These are phyloP conservation scores for Epistrophella euchroma DNA, from an alignment of 2,888 invertebrate genomes.

Conservation along the genomic window DNA sequence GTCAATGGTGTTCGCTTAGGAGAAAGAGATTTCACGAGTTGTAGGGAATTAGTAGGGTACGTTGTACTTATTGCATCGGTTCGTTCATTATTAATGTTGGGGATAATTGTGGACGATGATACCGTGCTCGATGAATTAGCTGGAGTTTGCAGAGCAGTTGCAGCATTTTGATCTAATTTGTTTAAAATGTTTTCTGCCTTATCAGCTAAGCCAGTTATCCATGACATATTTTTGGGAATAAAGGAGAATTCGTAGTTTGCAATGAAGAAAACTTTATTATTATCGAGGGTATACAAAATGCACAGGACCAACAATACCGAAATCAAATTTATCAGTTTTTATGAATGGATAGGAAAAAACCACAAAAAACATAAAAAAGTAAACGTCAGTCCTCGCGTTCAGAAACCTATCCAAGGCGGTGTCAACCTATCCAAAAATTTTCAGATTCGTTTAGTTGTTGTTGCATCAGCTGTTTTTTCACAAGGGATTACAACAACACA, in stretches of 20 bases:
- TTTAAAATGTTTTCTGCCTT: slow-evolving; percentile 91
- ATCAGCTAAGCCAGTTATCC: slow-evolving; percentile 90
- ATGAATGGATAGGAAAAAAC: background rate
- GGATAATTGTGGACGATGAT: background rate
- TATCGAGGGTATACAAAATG: too few species aligned
- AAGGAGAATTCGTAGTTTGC: background rate
- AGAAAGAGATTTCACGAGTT: slow-evolving; percentile 78
- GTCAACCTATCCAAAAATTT: too few species aligned
- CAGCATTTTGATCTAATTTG: slow-evolving; percentile 90
- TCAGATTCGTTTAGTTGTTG: too few species aligned
- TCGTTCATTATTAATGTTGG: slow-evolving; percentile 3
- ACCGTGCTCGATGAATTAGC: background rate
- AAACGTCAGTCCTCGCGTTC: too few species aligned
- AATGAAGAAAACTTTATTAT: background rate
- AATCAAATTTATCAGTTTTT: slow-evolving; percentile 1
- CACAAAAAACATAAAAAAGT: background rate
- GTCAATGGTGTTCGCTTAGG: slow-evolving; percentile 75
- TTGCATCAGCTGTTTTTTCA: too few species aligned
- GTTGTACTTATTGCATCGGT: slow-evolving; percentile 77
- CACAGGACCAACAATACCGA: background rate
- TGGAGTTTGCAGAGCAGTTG: slow-evolving; percentile 85
- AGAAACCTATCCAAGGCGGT: too few species aligned
- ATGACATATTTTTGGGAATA: slow-evolving; percentile 86
- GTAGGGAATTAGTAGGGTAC: slow-evolving; percentile 79
- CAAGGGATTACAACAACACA: too few species aligned